Evolutionary conservation across 2,113 vertebrate genomes (phyloP).

Genomic region (Sarotherodon lohbergeri): DNA sequence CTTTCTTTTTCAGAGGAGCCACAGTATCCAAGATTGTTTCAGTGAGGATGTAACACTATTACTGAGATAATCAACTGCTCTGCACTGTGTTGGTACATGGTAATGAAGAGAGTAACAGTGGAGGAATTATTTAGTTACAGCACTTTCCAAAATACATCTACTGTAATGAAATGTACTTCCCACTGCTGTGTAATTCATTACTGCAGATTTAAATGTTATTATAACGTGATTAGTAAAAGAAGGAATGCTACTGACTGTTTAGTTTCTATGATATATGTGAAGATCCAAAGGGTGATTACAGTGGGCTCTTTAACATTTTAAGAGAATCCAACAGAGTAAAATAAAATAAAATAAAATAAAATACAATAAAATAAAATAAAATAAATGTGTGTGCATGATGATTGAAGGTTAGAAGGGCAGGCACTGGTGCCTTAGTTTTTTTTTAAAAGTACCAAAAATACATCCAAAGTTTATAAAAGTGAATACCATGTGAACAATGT

Average conservation of each 20-base stretch:
- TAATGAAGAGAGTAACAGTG: neutral
- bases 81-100: neutral
- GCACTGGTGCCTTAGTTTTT: neutral
- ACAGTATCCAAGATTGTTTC: neutral
- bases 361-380: neutral
- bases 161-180: neutral
- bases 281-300: neutral
- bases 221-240: neutral
- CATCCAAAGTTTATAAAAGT: no score
- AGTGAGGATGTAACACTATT: neutral
- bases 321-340: neutral
- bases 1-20: neutral
- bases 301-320: neutral
- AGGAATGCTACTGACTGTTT: neutral
- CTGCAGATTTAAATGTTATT: neutral
- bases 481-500: neutral
- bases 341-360: neutral
- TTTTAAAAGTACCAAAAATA: neutral
- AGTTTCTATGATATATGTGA: neutral
- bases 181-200: neutral
- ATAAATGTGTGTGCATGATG: neutral
- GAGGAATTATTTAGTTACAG: neutral
- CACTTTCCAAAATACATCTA: neutral
- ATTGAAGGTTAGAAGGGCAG: neutral
- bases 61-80: neutral